Conservation (phyloP, 2,888 invertebrate species). For the Cloeon dipterum region DNA sequence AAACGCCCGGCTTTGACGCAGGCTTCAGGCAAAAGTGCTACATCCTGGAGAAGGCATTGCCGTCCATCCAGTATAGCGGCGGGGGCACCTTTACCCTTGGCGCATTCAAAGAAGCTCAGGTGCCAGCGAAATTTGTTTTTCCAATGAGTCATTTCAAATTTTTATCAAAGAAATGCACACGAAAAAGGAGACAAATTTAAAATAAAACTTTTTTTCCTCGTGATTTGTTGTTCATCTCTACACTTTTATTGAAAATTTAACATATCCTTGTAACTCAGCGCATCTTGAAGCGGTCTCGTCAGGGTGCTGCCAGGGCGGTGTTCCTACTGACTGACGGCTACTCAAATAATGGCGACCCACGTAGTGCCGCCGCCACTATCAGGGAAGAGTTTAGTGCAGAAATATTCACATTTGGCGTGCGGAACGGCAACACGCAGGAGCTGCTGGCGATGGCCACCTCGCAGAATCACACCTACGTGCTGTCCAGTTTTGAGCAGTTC, state of each 20-base stretch:
- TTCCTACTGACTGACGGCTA: conserved; percentile 48
- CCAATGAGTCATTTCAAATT: too few relatives aligned
- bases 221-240: too few relatives aligned
- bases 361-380: conserved; percentile 29
- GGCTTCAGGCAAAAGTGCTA: conserved; percentile 31
- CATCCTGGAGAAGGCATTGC: conserved; percentile 32
- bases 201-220: background rate
- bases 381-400: conserved; percentile 17
- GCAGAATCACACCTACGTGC: conserved; percentile 36
- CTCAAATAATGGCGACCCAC: conserved; percentile 42
- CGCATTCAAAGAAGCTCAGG: conserved; percentile 38
- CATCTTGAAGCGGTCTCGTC: conserved; percentile 22
- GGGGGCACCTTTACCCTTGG: conserved; percentile 45
- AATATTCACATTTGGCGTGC: conserved; percentile 29
- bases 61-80: conserved; percentile 32
- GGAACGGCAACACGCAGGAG: conserved; percentile 37
- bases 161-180: too few relatives aligned
- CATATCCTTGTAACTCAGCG: too few relatives aligned
- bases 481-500: conserved; percentile 43
- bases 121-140: too few relatives aligned
- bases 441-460: conserved; percentile 35
- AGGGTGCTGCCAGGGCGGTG: conserved; percentile 29
- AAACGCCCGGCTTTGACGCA: background rate
- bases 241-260: too few relatives aligned
- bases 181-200: too few relatives aligned